A percentile compares a stretch with the other conserved stretches of the same genome.
These are phyloP conservation scores for Pangasius krempfi DNA, from an alignment of 2,797 vertebrate genomes.

Conservation along the genomic window DNA sequence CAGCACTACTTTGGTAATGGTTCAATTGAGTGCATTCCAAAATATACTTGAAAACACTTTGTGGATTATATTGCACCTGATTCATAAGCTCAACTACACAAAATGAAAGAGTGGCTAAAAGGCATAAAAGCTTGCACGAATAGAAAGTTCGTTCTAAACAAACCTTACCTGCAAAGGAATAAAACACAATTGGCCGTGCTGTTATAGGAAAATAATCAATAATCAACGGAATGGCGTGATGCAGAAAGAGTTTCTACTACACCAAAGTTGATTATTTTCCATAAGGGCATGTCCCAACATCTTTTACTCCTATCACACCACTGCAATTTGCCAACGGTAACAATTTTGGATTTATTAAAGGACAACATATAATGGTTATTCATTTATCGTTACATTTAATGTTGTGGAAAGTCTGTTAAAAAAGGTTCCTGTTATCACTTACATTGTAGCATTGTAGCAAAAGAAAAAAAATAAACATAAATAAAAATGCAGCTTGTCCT, in stretches of 20 bases:
- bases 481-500: too few species aligned
- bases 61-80: neutral
- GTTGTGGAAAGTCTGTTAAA: neutral
- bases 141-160: neutral
- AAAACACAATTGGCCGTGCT: neutral
- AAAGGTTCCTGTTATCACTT: neutral
- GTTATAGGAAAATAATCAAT: neutral
- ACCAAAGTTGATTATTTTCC: neutral
- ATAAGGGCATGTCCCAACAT: neutral
- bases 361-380: neutral
- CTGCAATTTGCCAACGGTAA: neutral
- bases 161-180: neutral
- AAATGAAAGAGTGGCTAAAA: neutral
- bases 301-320: neutral
- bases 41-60: neutral
- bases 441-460: too few species aligned
- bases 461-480: too few species aligned
- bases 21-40: neutral
- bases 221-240: neutral
- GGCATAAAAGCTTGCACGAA: neutral
- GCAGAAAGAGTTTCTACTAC: neutral
- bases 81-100: neutral
- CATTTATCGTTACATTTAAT: neutral
- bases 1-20: neutral
- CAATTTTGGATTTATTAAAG: neutral